Evolutionary conservation across 2,797 vertebrate genomes (phyloP), one percentile per base, ranked within the genome.

Genomic region (Cirrhinus molitorella): DNA sequence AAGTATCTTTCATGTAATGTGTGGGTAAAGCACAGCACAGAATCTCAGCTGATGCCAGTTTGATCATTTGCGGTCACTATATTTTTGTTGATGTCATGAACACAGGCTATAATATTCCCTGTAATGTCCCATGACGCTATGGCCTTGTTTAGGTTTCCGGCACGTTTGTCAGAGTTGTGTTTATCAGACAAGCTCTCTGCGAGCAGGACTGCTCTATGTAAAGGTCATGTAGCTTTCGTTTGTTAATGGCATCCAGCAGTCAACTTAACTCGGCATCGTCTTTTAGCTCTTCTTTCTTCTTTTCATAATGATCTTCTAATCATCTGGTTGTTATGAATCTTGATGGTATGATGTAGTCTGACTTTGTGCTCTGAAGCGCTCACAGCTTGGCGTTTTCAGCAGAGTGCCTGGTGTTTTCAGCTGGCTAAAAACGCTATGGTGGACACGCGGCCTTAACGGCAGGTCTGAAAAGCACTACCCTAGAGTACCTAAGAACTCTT

Each of bases 1-100:
- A 28, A 61, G 13, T 25, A 61, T 61, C 5, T 3, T 61, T 28
- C 14, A 61, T 61, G 5, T 43, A 71, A 34, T 12, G 68, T 66
- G 19, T 79, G 76, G 10, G 57, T 57, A 14, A 79, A 84, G 37
- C 66, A 84, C 0, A 40, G 13, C 43, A 84, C 31, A 7, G 37
- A 79, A 13, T 63, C 5, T 49, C 49, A 77, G 25, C 11, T 53
- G 10, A 77, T 43, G 31, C 9, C 0, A 10, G 75, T 16, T 19
- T 53, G 75, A n/a, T 67, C 9, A 14, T 66, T n/a, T n/a, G n/a
- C n/a, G 47, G 8, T 2, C 16, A 80, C 63, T n/a, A 79, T 68
- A 45, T 79, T 79, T 17, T 16, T n/a, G 23, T 40, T 5, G 21
- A 57, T 55, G 79, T 68, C 31, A 14, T 34, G 28, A 65, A 25